Base-by-base conservation (phyloP, 2,888 invertebrate genomes). In the Odontocerum albicorne region DNA sequence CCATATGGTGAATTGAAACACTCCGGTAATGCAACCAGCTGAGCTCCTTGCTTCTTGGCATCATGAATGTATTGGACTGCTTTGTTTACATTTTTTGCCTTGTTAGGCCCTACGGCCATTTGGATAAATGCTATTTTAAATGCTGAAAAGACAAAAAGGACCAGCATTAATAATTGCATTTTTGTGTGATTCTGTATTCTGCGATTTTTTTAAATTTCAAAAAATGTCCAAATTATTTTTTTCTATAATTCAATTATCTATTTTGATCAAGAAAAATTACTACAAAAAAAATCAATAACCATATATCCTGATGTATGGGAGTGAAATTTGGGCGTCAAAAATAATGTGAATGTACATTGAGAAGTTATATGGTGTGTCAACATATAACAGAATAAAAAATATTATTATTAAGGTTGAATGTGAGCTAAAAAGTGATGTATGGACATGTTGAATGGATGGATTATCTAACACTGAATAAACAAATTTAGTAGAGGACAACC, bases 1-100 rank as follows among this genome's bases (percentile, higher is more conserved):
- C 96, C 96, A 72, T 96, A 96, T 0, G 96, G 96, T 12, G 91
- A 90, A 70, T 96, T 97, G 67, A 96, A 97, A 69, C 94, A 96
- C 73, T 97, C 97, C 0, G 87, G 87, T 22, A 88, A 67, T 1
- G 82, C 82, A 4, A 87, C 79, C 6, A 88, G 64, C 36, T 83
- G 75, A 0, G 86, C 85, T 0, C 86, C 85, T 13, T 69, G 68
- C 8, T 79, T 70, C 59, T 86, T 85, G 0, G 93, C 92, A 58
- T 83, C 77, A 55, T 82, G 76, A 52, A 96, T 88, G 61, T 87
- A 81, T 36, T 77, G 75, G 0, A 85, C 72, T 0, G 93, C 94
- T 63, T 83, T 81, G 19, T 80, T 72, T 12, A 97, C 71, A 72
- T 96, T 97, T 57, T 80, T 82, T 0, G 73, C 64, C 70, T 95